A percentile compares a stretch with the other conserved stretches of the same genome.
Conservation (phyloP, 2,888 invertebrate species). For the Plutella xylostella region DNA sequence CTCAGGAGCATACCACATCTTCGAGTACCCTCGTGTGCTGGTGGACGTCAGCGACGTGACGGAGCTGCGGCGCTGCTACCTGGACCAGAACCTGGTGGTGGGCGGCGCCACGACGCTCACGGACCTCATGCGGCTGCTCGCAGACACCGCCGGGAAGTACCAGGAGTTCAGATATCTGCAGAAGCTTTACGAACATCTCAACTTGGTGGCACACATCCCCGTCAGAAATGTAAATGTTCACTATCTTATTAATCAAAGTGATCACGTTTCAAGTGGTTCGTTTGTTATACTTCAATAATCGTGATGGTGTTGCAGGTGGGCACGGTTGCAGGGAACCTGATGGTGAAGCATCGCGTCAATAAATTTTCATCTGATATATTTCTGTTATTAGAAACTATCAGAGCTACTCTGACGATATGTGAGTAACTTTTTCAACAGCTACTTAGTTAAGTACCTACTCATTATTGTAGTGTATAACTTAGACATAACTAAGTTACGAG, state of each 20-base stretch:
- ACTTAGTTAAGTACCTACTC: neutral
- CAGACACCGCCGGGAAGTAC: constrained; percentile 23
- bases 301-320: constrained; percentile 52
- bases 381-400: constrained; percentile 65
- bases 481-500: neutral
- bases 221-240: constrained; percentile 73
- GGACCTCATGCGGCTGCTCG: constrained; percentile 55
- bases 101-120: constrained; percentile 69
- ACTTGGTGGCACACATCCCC: constrained; percentile 75
- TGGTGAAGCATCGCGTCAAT: constrained; percentile 70
- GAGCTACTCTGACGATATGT: constrained; percentile 65
- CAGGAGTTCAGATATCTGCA: constrained; percentile 69
- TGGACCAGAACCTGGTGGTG: constrained; percentile 53
- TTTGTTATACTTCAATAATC: constrained; percentile 6
- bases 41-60: constrained; percentile 71
- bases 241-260: constrained; percentile 23
- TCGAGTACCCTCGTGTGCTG: constrained; percentile 26
- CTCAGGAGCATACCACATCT: constrained; percentile 27
- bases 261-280: no score
- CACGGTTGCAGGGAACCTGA: constrained; percentile 75
- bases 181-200: constrained; percentile 71
- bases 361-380: constrained; percentile 78
- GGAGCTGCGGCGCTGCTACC: constrained; percentile 55
- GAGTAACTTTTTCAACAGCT: no score
- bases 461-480: no score